These are phyloP conservation scores for Scomberomorus guttatus DNA, from an alignment of 2,797 vertebrate genomes.

Conservation along the genomic window DNA sequence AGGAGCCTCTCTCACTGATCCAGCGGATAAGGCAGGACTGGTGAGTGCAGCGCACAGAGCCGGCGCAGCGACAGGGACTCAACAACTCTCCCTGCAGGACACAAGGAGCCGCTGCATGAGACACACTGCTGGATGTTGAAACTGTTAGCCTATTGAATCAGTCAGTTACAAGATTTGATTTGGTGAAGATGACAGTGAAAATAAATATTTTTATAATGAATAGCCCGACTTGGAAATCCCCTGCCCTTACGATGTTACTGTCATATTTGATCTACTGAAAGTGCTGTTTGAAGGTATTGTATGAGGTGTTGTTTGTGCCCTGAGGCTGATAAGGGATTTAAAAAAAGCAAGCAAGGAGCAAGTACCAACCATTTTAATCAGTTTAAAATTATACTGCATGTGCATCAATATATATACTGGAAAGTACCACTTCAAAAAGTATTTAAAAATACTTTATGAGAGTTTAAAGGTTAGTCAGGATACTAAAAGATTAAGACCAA, in stretches of 20 bases:
- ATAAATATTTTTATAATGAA: conserved; percentile 2
- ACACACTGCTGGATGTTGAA: background rate
- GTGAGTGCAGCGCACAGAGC: conserved; percentile 91
- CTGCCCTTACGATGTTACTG: background rate
- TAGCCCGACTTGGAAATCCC: background rate
- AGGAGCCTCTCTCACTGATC: conserved; percentile 93
- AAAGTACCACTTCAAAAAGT: too few species aligned
- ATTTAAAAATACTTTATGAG: too few species aligned
- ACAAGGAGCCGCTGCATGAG: conserved; percentile 35
- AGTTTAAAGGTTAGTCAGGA: background rate
- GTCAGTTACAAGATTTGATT: conserved; percentile 1
- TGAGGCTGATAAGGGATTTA: conserved; percentile 5
- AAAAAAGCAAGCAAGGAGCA: background rate
- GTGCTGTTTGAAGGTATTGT: background rate
- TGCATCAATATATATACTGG: too few species aligned
- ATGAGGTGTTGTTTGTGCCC: background rate
- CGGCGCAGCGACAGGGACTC: conserved; percentile 90
- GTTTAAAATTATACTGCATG: background rate
- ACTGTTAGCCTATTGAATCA: background rate
- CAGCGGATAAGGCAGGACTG: conserved; percentile 93
- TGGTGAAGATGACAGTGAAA: conserved; percentile 3
- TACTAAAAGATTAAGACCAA: background rate
- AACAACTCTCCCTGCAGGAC: conserved; percentile 88
- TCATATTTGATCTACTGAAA: conserved; percentile 13
- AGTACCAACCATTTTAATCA: background rate